Conservation (phyloP, 35 echinoderm and acorn worm species). For the Apostichopus parvimensis region DNA sequence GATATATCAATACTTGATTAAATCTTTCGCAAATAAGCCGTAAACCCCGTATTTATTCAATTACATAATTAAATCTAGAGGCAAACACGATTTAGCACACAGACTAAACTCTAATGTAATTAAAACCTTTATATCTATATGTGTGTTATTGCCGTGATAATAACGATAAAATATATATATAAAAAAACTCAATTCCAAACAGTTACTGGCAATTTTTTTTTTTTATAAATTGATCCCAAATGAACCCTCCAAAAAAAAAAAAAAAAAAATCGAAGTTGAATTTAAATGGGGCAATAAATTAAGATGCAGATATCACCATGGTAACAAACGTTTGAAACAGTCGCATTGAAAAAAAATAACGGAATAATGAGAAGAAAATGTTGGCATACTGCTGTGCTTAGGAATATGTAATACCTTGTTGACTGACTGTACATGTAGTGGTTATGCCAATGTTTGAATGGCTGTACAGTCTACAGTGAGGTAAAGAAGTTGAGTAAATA, state of each 20-base stretch:
- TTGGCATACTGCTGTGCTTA: not conserved
- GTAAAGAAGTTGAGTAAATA: no score
- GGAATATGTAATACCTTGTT: not conserved
- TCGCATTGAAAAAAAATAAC: not conserved
- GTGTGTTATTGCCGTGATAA: not conserved
- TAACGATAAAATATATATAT: not conserved
- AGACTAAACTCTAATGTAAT: no score
- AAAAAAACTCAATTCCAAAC: constrained; percentile 1
- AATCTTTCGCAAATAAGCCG: no score
- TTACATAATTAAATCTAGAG: no score
- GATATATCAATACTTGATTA: no score
- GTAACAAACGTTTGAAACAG: not conserved
- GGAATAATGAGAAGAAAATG: not conserved
- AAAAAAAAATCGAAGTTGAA: not conserved
- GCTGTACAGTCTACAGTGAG: no score
- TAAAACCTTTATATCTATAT: no score
- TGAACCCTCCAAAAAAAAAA: not conserved
- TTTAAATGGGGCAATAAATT: constrained; percentile 10
- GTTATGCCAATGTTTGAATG: not conserved
- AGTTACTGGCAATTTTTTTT: constrained; percentile 1
- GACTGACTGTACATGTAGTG: not conserved
- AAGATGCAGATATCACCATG: constrained; percentile 21
- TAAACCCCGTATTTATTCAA: no score
- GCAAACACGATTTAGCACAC: no score
- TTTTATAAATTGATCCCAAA: not conserved